A percentile compares a stretch with the other conserved stretches of the same genome.
Conservation (phyloP, 2,113 vertebrate species). For the Gymnobelideus leadbeateri region DNA sequence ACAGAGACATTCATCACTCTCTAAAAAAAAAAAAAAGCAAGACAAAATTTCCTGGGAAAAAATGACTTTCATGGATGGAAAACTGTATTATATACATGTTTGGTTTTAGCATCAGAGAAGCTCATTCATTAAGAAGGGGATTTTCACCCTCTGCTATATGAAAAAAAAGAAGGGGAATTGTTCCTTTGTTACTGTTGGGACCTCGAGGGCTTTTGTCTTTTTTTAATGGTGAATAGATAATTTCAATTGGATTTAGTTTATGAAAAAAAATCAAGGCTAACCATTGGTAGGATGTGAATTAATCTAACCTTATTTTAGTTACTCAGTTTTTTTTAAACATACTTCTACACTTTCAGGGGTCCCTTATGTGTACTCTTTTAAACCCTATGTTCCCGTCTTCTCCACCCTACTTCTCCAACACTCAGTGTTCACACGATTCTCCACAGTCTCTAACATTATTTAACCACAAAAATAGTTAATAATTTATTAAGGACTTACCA, state of each 20-base stretch:
- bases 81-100: not conserved
- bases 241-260: not conserved
- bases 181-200: not conserved
- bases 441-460: not conserved
- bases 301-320: conserved; percentile 28
- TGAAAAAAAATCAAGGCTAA: not conserved
- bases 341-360: not conserved
- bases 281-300: not conserved
- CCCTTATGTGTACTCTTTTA: not conserved
- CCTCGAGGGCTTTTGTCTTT: not conserved
- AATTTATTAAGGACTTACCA: not conserved
- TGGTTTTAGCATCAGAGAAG: not conserved
- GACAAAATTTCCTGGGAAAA: not conserved
- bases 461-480: not conserved
- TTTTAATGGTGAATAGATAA: not conserved
- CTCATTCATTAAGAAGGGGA: conserved; percentile 4
- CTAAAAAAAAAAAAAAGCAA: not conserved
- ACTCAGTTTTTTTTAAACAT: not conserved
- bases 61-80: not conserved
- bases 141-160: not conserved
- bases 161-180: not conserved
- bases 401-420: not conserved
- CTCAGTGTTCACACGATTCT: not conserved
- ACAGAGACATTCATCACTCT: conserved; percentile 44
- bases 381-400: not conserved